Evolutionary conservation across 2,113 vertebrate genomes (phyloP).

Genomic region (Neopipo cinnamomea): DNA sequence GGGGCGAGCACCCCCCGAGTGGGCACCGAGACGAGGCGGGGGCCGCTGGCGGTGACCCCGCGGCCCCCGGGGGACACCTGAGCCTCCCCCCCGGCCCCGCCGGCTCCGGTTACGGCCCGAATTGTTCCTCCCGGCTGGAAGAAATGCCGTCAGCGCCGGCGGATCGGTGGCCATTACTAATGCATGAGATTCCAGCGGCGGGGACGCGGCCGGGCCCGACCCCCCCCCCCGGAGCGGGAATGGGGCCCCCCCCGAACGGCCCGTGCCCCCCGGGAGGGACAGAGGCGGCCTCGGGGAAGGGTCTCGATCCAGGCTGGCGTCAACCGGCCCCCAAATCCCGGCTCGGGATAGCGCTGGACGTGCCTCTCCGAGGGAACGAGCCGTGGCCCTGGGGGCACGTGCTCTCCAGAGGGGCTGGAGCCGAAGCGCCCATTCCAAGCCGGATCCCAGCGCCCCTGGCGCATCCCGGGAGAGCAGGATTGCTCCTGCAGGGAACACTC

Average conservation of each 20-base stretch:
- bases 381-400: background rate
- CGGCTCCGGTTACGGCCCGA: background rate
- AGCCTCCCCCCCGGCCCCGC: background rate
- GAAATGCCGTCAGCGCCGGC: slow-evolving; percentile 54
- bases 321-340: rapidly evolving
- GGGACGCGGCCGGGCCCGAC: rapidly evolving
- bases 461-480: background rate
- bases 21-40: rapidly evolving
- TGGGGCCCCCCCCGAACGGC: no score
- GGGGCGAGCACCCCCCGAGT: rapidly evolving
- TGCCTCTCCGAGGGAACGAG: rapidly evolving
- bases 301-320: rapidly evolving
- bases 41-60: background rate
- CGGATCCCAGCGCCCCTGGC: rapidly evolving
- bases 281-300: rapidly evolving
- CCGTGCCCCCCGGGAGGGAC: background rate
- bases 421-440: rapidly evolving
- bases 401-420: background rate
- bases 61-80: slow-evolving; percentile 12
- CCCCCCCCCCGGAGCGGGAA: background rate
- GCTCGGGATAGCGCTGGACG: rapidly evolving
- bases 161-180: slow-evolving; percentile 77
- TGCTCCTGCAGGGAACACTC: rapidly evolving
- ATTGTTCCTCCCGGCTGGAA: slow-evolving; percentile 65
- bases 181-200: slow-evolving; percentile 44